phyloP scores from a whole-genome alignment of 1,140 invertebrate genomes.

The Apis cerana region DNA sequence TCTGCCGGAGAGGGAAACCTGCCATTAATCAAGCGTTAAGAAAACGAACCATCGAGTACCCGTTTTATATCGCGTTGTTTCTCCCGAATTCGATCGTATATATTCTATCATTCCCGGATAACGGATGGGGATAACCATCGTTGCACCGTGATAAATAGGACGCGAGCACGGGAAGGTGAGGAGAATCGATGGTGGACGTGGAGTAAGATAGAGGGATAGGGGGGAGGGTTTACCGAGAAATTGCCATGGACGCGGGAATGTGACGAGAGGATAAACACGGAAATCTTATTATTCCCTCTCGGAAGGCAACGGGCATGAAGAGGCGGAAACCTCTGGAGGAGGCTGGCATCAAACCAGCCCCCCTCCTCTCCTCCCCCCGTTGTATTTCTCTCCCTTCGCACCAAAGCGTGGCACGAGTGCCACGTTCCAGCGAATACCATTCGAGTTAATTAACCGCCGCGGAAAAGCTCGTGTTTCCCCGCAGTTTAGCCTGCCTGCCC shows the following conservation, averaged over 20 bases:
- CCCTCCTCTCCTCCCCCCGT: conserved; percentile 8
- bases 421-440: conserved; percentile 46
- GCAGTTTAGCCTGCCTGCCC: background rate
- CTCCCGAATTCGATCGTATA: background rate
- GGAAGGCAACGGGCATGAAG: conserved; percentile 64
- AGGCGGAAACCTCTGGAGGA: conserved; percentile 44
- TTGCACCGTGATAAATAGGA: conserved; percentile 50
- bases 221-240: conserved; percentile 38
- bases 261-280: conserved; percentile 74
- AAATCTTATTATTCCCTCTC: conserved; percentile 76
- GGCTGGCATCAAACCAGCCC: conserved; percentile 58
- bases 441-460: conserved; percentile 53
- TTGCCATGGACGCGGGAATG: conserved; percentile 56
- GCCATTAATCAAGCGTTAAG: conserved; percentile 9
- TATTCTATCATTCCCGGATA: conserved; percentile 22
- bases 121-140: conserved; percentile 27
- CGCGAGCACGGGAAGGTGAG: conserved; percentile 14
- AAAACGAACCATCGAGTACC: background rate
- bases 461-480: conserved; percentile 11
- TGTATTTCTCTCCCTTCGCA: conserved; percentile 68
- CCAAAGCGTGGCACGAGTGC: conserved; percentile 53
- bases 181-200: conserved; percentile 49
- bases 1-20: no score
- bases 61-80: conserved; percentile 13
- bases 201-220: conserved; percentile 37